Evolutionary conservation across 2,113 vertebrate genomes (phyloP).

Genomic region (Heloderma charlesbogerti): DNA sequence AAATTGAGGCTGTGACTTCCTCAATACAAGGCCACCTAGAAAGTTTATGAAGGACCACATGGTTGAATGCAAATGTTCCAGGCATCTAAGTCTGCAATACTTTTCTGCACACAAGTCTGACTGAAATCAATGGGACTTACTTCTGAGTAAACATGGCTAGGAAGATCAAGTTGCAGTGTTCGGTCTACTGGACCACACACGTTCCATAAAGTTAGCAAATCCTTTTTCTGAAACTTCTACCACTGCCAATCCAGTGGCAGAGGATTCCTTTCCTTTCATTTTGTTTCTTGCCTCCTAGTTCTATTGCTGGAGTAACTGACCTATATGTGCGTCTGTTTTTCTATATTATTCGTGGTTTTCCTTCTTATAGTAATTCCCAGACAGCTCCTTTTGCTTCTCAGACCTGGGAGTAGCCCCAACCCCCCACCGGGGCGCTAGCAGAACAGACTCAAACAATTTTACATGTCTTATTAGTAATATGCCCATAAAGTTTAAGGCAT

Average conservation of each 20-base stretch:
- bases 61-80: background rate
- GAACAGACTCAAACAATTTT: background rate
- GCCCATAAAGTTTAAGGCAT: background rate
- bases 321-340: background rate
- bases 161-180: background rate
- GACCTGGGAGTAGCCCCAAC: background rate
- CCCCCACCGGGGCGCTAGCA: background rate
- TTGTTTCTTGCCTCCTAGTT: background rate
- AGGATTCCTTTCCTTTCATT: background rate
- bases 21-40: background rate
- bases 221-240: background rate
- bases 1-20: background rate
- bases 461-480: background rate
- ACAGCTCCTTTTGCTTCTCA: background rate
- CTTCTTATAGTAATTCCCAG: background rate
- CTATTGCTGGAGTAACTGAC: background rate
- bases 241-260: background rate
- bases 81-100: background rate
- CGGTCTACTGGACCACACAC: background rate
- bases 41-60: background rate
- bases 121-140: background rate
- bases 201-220: background rate
- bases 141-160: background rate
- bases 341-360: background rate
- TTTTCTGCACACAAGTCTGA: background rate